Evolutionary conservation across 1,140 invertebrate genomes (phyloP), one percentile per base, ranked within the genome.

Genomic region (Polypedilum vanderplanki): DNA sequence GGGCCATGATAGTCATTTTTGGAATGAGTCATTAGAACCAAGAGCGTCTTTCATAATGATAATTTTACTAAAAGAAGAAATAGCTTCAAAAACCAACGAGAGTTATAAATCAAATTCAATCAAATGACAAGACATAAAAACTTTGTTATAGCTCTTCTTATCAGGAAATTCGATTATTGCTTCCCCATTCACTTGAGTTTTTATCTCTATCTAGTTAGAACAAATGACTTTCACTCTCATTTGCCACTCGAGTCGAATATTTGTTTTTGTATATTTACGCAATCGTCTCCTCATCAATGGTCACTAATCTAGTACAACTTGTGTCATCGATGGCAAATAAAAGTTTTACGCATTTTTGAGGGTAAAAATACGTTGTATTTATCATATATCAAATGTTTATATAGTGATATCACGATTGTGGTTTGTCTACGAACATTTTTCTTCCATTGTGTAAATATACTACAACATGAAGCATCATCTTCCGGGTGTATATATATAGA

Each of bases 41-140:
- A 70, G 65, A 70, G 65, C 46, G n/a, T 57, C n/a, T 57, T 57
- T n/a, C 10, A 57, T 57, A 57, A 33, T 70, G 18, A 70, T 18
- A 70, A 70, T 57, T 15, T 70, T 70, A 70, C 9, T n/a, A 70
- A 70, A 18, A 20, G 20, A 70, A 20, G 17, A 18, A 12, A 70
- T 20, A 20, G 20, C 65, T n/a, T 18, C 8, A n/a, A 20, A 67
- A 67, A 67, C n/a, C 18, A 67, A 67, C 18, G 64, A 10, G 17
- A 22, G 18, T 18, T 20, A 70, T 70, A 70, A 70, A 70, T 70
- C 65, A 67, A 67, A 67, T n/a, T 67, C n/a, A 67, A 67, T 67
- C 7, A 70, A 70, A 70, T n/a, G 17, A 70, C 10, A 57, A 57
- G 46, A n/a, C 12, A 57, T 12, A 15, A 15, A 57, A 33, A 57